A percentile compares a stretch with the other conserved stretches of the same genome.
phyloP scores from a whole-genome alignment of 2,888 invertebrate genomes.

The Phyto melanocephala region DNA sequence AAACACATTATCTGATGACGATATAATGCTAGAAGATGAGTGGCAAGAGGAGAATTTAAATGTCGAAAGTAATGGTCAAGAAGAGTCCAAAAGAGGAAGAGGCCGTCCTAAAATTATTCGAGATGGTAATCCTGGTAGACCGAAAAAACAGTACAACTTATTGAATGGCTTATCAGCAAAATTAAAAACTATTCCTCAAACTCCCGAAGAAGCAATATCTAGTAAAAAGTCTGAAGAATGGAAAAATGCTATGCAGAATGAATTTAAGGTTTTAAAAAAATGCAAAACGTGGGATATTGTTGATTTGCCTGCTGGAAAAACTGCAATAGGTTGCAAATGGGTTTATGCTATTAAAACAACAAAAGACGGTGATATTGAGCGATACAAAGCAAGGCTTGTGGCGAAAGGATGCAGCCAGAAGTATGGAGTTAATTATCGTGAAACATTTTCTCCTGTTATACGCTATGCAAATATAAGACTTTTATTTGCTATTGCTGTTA shows the following conservation, averaged over 20 bases:
- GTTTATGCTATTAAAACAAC: slow-evolving; percentile 47
- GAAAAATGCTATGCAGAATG: slow-evolving; percentile 43
- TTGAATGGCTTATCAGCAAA: not conserved
- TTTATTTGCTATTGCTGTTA: too few relatives aligned
- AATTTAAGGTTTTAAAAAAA: not conserved
- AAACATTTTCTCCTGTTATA: slow-evolving; percentile 66
- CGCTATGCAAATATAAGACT: too few relatives aligned
- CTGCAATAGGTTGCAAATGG: slow-evolving; percentile 46
- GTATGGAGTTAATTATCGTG: not conserved
- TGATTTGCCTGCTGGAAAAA: slow-evolving; percentile 3
- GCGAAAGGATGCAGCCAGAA: not conserved
- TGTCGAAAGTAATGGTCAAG: not conserved
- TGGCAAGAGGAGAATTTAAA: not conserved
- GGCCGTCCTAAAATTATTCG: not conserved
- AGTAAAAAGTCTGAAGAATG: not conserved
- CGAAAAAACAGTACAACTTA: too few relatives aligned
- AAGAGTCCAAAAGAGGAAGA: not conserved
- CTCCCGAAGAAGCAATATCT: not conserved
- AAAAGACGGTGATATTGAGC: not conserved
- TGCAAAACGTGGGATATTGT: slow-evolving; percentile 17
- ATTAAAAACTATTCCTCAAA: not conserved
- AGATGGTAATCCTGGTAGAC: not conserved
- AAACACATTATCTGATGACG: not conserved
- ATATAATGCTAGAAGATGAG: not conserved
- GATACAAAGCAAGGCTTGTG: slow-evolving; percentile 22